Base-by-base conservation (phyloP, 2,797 vertebrate species). In the Mastacembelus armatus region DNA sequence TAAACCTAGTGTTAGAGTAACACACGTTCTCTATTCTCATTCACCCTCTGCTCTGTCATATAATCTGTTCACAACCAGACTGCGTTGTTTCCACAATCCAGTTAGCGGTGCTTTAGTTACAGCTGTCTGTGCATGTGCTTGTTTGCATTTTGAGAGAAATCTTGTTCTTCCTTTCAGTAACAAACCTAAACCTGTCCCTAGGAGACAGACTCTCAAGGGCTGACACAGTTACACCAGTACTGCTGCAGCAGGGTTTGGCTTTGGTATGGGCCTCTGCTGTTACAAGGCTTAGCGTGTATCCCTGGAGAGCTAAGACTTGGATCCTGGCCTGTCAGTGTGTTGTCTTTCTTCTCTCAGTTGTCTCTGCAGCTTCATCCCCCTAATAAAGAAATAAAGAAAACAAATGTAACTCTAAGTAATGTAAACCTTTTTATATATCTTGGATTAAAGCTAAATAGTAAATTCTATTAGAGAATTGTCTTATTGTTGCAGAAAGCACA, bases 191-290 rank as follows among this genome's bases (percentile, higher is more conserved):
- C 38, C 24, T 0, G 40, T 77, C 71, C 67, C 76, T 69, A 16
- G 66, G 74, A 78, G 74, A 73, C 66, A 2, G 48, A 1, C 54
- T 82, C 85, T 55, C 71, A 15, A 54, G 54, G 38, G 72, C 36
- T 19, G 52, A 60, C 63, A 27, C 8, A 22, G 48, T 68, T 1
- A 52, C 18, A 26, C 52, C 63, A 43, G 42, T 60, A 57, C 57
- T 52, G 66, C n/a, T 16, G 48, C 52, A 40, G 72, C 56, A 47
- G 26, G 56, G 43, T 71, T 72, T 63, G 55, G 49, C 50, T 82
- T 50, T 70, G 54, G 48, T 52, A 63, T 12, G 0, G 42, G 52
- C 39, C 54, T 24, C 4, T 48, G 49, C 30, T 71, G 30, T 62
- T 66, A 55, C 10, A n/a, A 64, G 74, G 66, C 59, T 73, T 63